Evolutionary conservation across 64 coral and sea anemone species (phyloP), one percentile per base, ranked within the genome.

Genomic region (Acropora tenuis): DNA sequence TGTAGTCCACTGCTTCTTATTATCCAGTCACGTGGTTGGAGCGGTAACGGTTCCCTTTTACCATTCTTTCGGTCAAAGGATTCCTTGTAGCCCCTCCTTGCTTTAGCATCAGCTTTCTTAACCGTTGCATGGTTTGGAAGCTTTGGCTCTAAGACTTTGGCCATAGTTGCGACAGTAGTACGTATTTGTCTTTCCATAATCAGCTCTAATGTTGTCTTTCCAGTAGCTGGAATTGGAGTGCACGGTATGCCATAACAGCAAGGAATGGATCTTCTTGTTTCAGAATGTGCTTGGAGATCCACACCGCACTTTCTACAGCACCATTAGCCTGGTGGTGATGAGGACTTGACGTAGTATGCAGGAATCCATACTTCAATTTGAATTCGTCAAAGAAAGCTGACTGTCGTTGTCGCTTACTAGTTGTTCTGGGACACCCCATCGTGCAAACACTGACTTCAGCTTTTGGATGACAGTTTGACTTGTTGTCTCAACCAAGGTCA

Each of bases 101-200:
- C 53, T 73, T 76, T 49, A 11, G 4, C 71, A 57, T 88, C 86
- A 40, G 86, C 69, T 88, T 50, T 73, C 17, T 71, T 49, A 43
- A 88, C 86, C 9, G 66, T 43, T 74, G 30, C 17, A 74, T 68
- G 84, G 47, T 73, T 44, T 69, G 84, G 63, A 59, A 48, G 48
- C 42, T 42, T 66, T 17, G 57, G 83, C 41, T 69, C 30, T 44
- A 87, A 1, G 58, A 9, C 67, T 8, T 45, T 48, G 67, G n/a
- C 74, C 17, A 88, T 41, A 7, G 86, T 75, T 19, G 86, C 69
- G 41, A 88, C 8, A 40, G 68, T 88, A 16, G 87, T 78, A 40
- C 87, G 74, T 60, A 89, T 89, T 45, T 78, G 74, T 61, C 87
- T 77, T 60, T 75, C 87, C 87, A 89, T 89, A 16, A 89, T 89